Evolutionary conservation across 2,888 invertebrate species (phyloP), one percentile per base, ranked within the genome.

Genomic region (Cryptophagus acutangulus): DNA sequence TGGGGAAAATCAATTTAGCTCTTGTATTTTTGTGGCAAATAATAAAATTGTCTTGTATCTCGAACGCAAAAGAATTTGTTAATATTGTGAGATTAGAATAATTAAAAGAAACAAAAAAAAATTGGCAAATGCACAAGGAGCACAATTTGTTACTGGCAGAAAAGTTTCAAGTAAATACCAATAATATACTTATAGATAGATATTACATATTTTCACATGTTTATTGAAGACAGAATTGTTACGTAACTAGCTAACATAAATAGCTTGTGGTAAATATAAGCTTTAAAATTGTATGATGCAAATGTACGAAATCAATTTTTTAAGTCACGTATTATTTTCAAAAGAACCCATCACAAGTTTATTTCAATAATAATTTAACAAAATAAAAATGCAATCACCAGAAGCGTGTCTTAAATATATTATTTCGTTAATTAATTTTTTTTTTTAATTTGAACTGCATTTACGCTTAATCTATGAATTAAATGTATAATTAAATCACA

Each of bases 371-470:
- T n/a, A 26, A 3, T 31, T 31, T 31, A 5, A 3, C 3, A 15
- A 15, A 3, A 8, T 13, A 9, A 31, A 10, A 10, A 31, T 15
- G 4, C 8, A 16, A 15, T 59, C 58, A 61, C 60, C 60, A 56
- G 33, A 44, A 55, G 54, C 57, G 61, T 61, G 61, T 59, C 61
- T 61, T 61, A 59, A 51, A 38, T 44, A 41, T 44, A 33, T 40
- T 45, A 34, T n/a, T n/a, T n/a, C n/a, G n/a, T n/a, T n/a, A n/a
- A 9, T 20, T 20, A 15, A 10, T 15, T 14, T 9, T 12, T 35
- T 13, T 6, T 20, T 17, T 35, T 31, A n/a, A 41, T 17, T 33
- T 41, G 12, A 13, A 40, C 17, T 36, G 31, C 43, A 39, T 39
- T 43, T 43, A 40, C 29, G 17, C 10, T 36, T 33, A 26, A 26